Percentiles rank a stretch among this genome's conserved stretches.
These are phyloP conservation scores for Drosophila mojavensis DNA, from an alignment of 1,140 invertebrate genomes.

Conservation along the genomic window DNA sequence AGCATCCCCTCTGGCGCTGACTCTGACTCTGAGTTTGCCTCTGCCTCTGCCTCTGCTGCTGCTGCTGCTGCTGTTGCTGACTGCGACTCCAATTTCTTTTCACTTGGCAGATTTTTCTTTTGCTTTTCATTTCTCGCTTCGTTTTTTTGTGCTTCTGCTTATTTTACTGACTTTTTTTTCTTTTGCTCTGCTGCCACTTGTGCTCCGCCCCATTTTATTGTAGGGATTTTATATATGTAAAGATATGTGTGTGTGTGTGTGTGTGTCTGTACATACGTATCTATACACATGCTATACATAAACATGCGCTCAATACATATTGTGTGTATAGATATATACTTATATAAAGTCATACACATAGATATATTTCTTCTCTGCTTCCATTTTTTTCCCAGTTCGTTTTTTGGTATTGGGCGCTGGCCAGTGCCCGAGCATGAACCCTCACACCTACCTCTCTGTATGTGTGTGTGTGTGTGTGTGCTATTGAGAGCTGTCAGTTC, in stretches of 20 bases:
- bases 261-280: conserved; percentile 36
- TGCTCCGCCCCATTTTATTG: conserved; percentile 81
- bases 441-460: conserved; percentile 7
- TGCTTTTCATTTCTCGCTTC: conserved; percentile 67
- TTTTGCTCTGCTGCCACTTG: conserved; percentile 60
- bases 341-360: conserved; percentile 35
- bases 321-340: conserved; percentile 47
- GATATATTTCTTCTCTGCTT: conserved; percentile 43
- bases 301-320: conserved; percentile 50
- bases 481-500: conserved; percentile 55
- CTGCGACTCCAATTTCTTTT: conserved; percentile 77
- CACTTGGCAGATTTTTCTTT: conserved; percentile 81
- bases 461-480: conserved; percentile 26
- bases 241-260: conserved; percentile 1
- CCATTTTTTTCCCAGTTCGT: conserved; percentile 34
- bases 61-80: conserved; percentile 21
- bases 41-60: conserved; percentile 3
- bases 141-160: conserved; percentile 40
- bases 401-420: conserved; percentile 59
- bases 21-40: not conserved
- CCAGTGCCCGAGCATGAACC: conserved; percentile 40
- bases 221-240: conserved; percentile 63
- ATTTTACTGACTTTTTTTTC: conserved; percentile 44
- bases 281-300: conserved; percentile 41
- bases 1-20: not conserved